phyloP scores from a whole-genome alignment of 2,113 vertebrate genomes.

The Dipodomys stephensi region DNA sequence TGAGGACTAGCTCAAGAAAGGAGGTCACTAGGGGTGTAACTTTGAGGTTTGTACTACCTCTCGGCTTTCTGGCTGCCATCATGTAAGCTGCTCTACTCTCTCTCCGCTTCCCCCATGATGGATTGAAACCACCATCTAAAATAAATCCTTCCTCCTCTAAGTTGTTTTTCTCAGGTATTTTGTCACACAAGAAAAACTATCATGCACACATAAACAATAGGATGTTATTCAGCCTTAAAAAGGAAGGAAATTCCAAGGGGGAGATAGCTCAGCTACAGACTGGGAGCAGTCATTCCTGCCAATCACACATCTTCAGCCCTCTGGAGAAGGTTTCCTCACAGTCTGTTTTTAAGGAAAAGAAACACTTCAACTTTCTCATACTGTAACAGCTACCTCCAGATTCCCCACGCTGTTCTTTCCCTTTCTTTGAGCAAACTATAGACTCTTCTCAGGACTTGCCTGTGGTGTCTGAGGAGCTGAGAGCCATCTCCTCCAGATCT shows the following conservation, averaged over 20 bases:
- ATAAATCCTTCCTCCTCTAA: no score
- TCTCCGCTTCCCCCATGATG: neutral
- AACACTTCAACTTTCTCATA: neutral
- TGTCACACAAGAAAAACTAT: neutral
- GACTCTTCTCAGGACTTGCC: accelerated
- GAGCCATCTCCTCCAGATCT: neutral
- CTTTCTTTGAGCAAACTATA: neutral
- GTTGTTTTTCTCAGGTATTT: neutral
- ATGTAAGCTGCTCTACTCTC: neutral
- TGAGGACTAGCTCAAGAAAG: neutral
- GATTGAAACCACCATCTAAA: neutral
- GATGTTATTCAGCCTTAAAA: neutral
- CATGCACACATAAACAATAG: neutral
- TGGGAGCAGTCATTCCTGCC: neutral
- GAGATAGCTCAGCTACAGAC: neutral
- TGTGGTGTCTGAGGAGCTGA: neutral
- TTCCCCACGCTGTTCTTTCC: neutral
- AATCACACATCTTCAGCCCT: neutral
- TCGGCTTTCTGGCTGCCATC: neutral
- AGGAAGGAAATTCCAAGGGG: neutral
- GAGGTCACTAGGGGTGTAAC: neutral
- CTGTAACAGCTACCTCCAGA: neutral
- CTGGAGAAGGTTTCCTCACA: neutral
- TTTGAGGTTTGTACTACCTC: neutral
- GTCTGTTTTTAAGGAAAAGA: neutral